Evolutionary conservation across 1,140 invertebrate species (phyloP), one percentile per base, ranked within the genome.

Genomic region (Euwallacea similis): DNA sequence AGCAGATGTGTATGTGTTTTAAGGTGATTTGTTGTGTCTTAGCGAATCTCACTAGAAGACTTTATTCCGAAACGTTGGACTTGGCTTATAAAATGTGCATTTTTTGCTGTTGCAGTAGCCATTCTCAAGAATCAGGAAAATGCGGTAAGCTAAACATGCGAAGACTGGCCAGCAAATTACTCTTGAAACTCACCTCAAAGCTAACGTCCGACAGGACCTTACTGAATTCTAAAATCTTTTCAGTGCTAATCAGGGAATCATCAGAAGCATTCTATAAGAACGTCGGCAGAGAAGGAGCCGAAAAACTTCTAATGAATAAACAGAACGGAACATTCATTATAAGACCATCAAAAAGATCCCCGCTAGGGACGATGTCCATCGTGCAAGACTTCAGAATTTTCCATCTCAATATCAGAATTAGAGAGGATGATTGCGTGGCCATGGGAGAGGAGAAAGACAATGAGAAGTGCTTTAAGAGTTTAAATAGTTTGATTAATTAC

Each of bases 291-390:
- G 73, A 78, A 43, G 55, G 33, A 11, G 78, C 74, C 0, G 80
- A 81, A 76, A 56, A 68, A 53, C 64, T 81, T 54, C 73, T 81
- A 13, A 67, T 71, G 53, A 64, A 74, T 42, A 74, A 73, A 74
- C 78, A 79, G 61, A 76, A 77, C 68, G 80, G 80, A 13, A 79
- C 80, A 43, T 81, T 80, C 72, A 77, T 81, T 72, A 79, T 81
- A 59, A 76, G 80, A 15, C 80, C 80, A 41, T 79, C 79, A 7
- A 74, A 62, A 42, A 63, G 66, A 16, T 74, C 72, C 21, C 74
- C 70, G 60, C 56, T 81, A 33, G 79, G 75, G 10, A 80, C 78
- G 15, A 42, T 81, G 33, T 79, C 78, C 10, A 66, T 81, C 7
- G 72, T 77, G 1, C 80, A 81, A 62, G 79, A 80, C 63, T 58